These are phyloP conservation scores for Trissoscelio sp. DNA, from an alignment of 2,888 invertebrate genomes.

Conservation along the genomic window DNA sequence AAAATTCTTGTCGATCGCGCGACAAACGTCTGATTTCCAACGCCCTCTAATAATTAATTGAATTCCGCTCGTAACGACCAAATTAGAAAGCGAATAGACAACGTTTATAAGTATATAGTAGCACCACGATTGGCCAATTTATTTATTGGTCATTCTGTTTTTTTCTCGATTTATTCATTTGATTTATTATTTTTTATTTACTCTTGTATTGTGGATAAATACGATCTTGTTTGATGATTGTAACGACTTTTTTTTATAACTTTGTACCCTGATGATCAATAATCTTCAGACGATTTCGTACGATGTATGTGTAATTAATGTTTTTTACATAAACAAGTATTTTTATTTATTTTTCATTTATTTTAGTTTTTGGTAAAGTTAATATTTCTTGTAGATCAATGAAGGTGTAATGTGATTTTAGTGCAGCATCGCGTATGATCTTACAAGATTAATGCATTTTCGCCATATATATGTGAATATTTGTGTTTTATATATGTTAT, in stretches of 20 bases:
- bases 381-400: constrained; percentile 64
- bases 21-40: constrained; percentile 45
- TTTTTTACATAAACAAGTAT: no score
- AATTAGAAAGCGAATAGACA: constrained; percentile 67
- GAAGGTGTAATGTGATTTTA: constrained; percentile 65
- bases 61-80: constrained; percentile 67
- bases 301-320: constrained; percentile 40
- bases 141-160: constrained; percentile 31
- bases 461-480: constrained; percentile 66
- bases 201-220: constrained; percentile 57
- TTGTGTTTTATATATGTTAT: constrained; percentile 67
- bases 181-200: constrained; percentile 54
- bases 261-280: constrained; percentile 51
- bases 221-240: constrained; percentile 60
- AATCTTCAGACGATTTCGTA: constrained; percentile 47
- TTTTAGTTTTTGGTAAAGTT: constrained; percentile 35
- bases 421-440: constrained; percentile 58
- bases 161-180: constrained; percentile 35
- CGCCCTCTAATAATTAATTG: constrained; percentile 59
- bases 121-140: constrained; percentile 62
- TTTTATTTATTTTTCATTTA: constrained; percentile 27
- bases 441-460: constrained; percentile 65
- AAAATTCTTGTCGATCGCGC: constrained; percentile 33
- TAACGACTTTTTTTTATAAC: constrained; percentile 57
- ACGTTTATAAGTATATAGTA: constrained; percentile 67